Base-by-base conservation (phyloP, 92 coral and sea anemone genomes). In the Porites lobata region DNA sequence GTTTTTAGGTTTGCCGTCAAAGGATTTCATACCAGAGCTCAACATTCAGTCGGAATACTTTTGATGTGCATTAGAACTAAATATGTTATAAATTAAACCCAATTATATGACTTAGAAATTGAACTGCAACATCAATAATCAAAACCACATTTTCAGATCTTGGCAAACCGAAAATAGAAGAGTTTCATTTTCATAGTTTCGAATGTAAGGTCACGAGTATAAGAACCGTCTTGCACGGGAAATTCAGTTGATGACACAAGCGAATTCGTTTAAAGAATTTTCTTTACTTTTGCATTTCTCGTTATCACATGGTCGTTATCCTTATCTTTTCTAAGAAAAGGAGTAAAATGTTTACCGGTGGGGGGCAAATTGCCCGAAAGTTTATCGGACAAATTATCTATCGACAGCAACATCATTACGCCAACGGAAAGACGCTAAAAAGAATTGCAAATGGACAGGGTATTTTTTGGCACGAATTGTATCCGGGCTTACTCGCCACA, bases 371-470 rank as follows among this genome's bases (percentile, higher is more conserved):
- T 8, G 22, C 29, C 22, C 61, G 7, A 7, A 8, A 29, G 51
- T 21, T 65, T 73, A 70, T 69, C 52, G 24, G 65, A 81, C 50
- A 69, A 81, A 56, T 24, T 81, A 15, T 6, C 50, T 69, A 15
- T 63, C 20, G 26, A 19, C 84, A 50, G 19, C 61, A 64, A 32
- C 26, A 11, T 22, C 62, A 14, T 6, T 32, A 1, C 13, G 76
- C 57, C 47, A 9, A 13, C 47, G 24, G 50, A 63, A 9, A 29
- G 86, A 7, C 20, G 15, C 13, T 56, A 56, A 56, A 56, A 56
- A 56, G 15, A 56, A 10, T 10, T 56, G 8, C 61, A 56, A 56
- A 56, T 56, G 61, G 61, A 3, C 61, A 10, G 61, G 15, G 61
- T 10, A 54, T 56, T 56, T 56, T 10, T 56, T 56, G 61, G 61